A percentile compares a stretch with the other conserved stretches of the same genome.
These are phyloP conservation scores for Festucalex cinctus DNA, from an alignment of 2,113 vertebrate genomes.

Conservation along the genomic window DNA sequence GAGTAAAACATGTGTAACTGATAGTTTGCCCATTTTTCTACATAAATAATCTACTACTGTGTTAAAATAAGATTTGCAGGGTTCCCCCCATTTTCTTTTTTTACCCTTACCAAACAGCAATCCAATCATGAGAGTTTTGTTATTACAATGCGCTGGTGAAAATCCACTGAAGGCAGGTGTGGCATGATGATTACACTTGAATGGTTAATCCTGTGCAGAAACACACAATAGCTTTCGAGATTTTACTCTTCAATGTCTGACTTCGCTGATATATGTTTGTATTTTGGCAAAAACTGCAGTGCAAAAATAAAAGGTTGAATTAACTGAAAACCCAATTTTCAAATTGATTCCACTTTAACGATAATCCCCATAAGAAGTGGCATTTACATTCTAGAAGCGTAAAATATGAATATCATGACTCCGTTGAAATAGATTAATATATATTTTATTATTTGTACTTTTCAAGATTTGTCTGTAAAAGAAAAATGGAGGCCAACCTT, in stretches of 20 bases:
- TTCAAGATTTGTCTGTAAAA: too few relatives aligned
- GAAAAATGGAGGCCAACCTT: too few relatives aligned
- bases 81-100: too few relatives aligned
- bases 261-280: background rate
- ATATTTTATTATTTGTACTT: too few relatives aligned
- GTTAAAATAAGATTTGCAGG: constrained; percentile 30
- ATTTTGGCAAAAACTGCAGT: background rate
- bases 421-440: too few relatives aligned
- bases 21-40: constrained; percentile 34
- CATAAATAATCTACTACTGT: background rate
- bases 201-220: constrained; percentile 42
- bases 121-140: constrained; percentile 41
- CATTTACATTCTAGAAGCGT: background rate
- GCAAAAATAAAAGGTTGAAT: background rate
- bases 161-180: constrained; percentile 10
- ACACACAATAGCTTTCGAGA: constrained; percentile 62
- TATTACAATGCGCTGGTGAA: constrained; percentile 10
- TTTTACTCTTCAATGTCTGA: constrained; percentile 3
- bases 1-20: constrained; percentile 35
- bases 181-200: constrained; percentile 31
- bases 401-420: too few relatives aligned
- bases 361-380: too few relatives aligned
- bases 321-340: background rate
- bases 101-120: constrained; percentile 5
- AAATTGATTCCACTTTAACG: background rate